Evolutionary conservation across 2,797 vertebrate genomes (phyloP).

Genomic region (Phoxinus dragarum): DNA sequence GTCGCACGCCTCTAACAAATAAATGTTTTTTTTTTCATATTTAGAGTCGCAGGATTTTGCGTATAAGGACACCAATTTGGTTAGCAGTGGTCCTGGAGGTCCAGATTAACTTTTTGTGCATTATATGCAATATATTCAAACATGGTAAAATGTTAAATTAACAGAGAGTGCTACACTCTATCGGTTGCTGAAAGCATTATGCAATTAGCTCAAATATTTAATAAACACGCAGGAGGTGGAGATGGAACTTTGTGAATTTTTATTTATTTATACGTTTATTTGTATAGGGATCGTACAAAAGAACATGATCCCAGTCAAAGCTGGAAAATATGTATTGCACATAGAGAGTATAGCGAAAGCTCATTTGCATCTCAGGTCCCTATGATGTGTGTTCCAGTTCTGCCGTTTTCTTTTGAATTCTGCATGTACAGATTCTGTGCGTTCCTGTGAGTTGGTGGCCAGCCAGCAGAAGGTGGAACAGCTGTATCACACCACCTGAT

Average conservation of each 20-base stretch:
- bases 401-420: not conserved
- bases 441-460: not conserved
- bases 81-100: not conserved
- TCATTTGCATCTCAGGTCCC: too few relatives aligned
- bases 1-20: not conserved
- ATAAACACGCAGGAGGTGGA: too few relatives aligned
- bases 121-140: not conserved
- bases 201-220: not conserved
- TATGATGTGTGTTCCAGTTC: not conserved
- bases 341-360: too few relatives aligned
- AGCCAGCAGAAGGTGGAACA: conserved; percentile 24
- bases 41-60: rapidly evolving
- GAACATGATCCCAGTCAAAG: too few relatives aligned
- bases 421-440: not conserved
- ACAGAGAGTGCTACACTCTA: not conserved
- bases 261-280: too few relatives aligned
- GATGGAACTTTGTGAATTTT: not conserved
- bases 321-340: too few relatives aligned
- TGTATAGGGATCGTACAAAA: too few relatives aligned
- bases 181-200: not conserved
- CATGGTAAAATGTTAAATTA: not conserved
- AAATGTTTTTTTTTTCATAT: not conserved
- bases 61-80: not conserved
- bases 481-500: conserved; percentile 21
- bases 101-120: not conserved